Evolutionary conservation across 2,888 invertebrate genomes (phyloP).

Genomic region (Ormyrus thymus): DNA sequence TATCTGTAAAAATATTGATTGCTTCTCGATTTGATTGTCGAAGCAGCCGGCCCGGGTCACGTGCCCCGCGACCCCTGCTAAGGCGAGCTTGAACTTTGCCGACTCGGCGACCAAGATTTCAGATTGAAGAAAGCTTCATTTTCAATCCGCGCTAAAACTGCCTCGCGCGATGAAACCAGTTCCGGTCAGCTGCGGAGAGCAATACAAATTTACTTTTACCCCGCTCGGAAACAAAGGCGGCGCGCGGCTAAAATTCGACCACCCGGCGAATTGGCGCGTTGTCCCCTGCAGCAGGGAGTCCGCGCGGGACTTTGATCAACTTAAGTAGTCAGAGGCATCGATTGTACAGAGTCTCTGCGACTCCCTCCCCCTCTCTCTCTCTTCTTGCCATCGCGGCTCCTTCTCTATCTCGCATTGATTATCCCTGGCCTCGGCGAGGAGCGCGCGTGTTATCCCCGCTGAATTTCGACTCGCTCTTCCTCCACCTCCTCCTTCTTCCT

Average conservation of each 20-base stretch:
- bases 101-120: neutral
- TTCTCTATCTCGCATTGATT: conserved; percentile 55
- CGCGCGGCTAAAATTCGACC: too few species aligned
- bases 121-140: too few species aligned
- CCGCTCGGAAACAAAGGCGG: too few species aligned
- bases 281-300: neutral
- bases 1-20: conserved; percentile 67
- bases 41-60: conserved; percentile 59
- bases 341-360: conserved; percentile 41
- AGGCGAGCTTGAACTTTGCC: neutral
- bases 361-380: conserved; percentile 6
- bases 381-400: neutral
- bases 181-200: too few species aligned
- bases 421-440: conserved; percentile 36
- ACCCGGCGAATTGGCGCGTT: too few species aligned
- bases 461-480: conserved; percentile 43
- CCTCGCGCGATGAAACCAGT: too few species aligned
- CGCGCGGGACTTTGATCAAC: conserved; percentile 53
- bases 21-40: conserved; percentile 65
- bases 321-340: conserved; percentile 54
- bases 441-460: conserved; percentile 41
- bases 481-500: conserved; percentile 30
- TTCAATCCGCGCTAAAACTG: too few species aligned
- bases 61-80: neutral
- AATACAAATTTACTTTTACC: too few species aligned